Conservation (phyloP, 2,113 vertebrate genomes). For the Lathamus discolor region DNA sequence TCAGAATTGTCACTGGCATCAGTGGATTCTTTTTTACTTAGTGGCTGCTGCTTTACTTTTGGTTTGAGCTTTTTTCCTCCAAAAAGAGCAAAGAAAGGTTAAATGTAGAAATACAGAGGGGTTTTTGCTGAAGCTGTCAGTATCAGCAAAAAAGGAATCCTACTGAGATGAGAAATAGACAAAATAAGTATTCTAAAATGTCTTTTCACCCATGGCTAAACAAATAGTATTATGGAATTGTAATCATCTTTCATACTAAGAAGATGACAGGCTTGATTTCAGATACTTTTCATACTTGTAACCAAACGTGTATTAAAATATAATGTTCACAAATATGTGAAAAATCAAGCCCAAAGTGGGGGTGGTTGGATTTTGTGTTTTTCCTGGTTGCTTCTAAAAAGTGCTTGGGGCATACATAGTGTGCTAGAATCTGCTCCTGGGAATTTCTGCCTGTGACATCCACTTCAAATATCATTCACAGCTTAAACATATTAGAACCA, state of each 20-base stretch:
- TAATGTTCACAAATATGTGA: background rate
- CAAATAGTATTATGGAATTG: background rate
- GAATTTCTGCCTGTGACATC: background rate
- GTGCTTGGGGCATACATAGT: background rate
- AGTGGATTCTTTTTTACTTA: background rate
- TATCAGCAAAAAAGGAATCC: background rate
- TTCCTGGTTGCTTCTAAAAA: background rate
- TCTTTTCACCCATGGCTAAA: background rate
- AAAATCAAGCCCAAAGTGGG: background rate
- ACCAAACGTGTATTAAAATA: background rate
- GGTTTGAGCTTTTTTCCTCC: background rate
- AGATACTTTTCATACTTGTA: background rate
- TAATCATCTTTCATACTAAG: background rate
- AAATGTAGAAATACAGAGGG: background rate
- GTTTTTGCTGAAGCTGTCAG: background rate
- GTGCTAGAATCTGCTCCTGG: conserved; percentile 18
- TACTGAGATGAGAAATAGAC: background rate
- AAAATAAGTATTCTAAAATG: background rate
- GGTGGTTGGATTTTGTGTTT: background rate
- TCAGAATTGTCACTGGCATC: background rate
- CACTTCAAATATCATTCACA: conserved; percentile 34
- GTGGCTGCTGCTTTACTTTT: background rate
- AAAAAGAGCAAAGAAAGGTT: background rate
- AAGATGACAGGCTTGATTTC: background rate
- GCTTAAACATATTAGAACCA: conserved; percentile 51